phyloP scores from a whole-genome alignment of 37 sponge, comb jelly and placozoan genomes.

The Trichoplax adhaerens region DNA sequence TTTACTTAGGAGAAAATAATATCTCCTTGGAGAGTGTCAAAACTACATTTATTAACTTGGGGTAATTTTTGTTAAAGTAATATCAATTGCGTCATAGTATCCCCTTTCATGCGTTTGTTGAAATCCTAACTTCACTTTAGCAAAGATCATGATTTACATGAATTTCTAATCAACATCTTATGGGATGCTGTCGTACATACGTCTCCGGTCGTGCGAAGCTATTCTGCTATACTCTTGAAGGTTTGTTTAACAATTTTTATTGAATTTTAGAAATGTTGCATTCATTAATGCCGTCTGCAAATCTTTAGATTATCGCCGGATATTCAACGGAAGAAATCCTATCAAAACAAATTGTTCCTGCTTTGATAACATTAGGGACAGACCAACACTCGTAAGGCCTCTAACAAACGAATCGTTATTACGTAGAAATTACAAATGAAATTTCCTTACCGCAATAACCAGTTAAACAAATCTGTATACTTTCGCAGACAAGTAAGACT shows the following conservation, averaged over 20 bases:
- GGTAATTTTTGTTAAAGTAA: neutral
- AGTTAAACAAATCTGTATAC: neutral
- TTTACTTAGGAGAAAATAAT: constrained; percentile 34
- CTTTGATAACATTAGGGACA: constrained; percentile 37
- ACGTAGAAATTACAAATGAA: neutral
- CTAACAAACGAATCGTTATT: neutral
- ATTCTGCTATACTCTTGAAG: constrained; percentile 6
- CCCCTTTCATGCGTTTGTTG: neutral
- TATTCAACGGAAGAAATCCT: constrained; percentile 35
- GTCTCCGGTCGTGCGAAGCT: constrained; percentile 2
- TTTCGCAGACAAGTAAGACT: constrained; percentile 37
- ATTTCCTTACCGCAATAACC: neutral
- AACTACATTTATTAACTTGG: constrained; percentile 5
- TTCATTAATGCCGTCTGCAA: neutral
- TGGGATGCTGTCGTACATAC: constrained; percentile 3
- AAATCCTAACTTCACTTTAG: neutral
- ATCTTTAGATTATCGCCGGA: constrained; percentile 23
- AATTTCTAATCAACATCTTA: constrained; percentile 3
- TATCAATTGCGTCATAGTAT: neutral
- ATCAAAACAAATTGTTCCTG: constrained; percentile 27
- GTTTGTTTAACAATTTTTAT: neutral
- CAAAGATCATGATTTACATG: neutral
- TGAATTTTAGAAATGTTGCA: neutral
- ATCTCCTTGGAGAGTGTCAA: constrained; percentile 32
- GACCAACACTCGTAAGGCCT: constrained; percentile 49